These are phyloP conservation scores for Calidris pygmaea DNA, from an alignment of 2,113 vertebrate genomes.

Conservation along the genomic window DNA sequence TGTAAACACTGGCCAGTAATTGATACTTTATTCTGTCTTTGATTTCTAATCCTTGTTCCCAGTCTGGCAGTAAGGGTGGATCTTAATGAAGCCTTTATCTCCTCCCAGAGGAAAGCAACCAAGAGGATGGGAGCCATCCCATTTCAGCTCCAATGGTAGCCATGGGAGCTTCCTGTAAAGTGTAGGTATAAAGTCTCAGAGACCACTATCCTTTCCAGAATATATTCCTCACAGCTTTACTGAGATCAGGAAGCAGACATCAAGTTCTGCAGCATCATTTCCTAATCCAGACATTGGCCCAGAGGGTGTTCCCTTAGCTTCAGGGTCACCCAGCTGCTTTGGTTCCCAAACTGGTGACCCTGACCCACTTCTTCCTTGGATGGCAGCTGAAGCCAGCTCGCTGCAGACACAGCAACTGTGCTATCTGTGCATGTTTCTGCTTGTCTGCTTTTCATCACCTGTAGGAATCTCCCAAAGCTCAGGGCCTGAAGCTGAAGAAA, in stretches of 20 bases:
- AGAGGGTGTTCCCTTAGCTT: not conserved
- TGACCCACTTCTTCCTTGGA: not conserved
- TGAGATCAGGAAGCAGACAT: not conserved
- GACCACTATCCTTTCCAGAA: not conserved
- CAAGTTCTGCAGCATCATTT: not conserved
- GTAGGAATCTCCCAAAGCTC: not conserved
- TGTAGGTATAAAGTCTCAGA: not conserved
- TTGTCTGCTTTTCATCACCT: not conserved
- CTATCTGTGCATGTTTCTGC: not conserved
- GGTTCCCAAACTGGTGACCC: not conserved
- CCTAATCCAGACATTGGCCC: not conserved
- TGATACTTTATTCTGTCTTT: not conserved
- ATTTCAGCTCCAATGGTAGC: not conserved
- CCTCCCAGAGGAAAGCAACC: not conserved
- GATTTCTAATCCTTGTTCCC: not conserved
- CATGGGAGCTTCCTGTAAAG: not conserved
- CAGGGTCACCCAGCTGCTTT: not conserved
- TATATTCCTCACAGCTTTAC: not conserved
- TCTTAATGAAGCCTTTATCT: not conserved
- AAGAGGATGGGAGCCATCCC: not conserved
- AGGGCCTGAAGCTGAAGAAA: not conserved
- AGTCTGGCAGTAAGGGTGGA: not conserved
- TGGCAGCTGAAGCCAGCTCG: not conserved
- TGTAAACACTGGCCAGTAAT: not conserved
- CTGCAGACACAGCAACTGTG: not conserved